Evolutionary conservation across 2,888 invertebrate species (phyloP).

Genomic region (Drosophila austrosaltans): DNA sequence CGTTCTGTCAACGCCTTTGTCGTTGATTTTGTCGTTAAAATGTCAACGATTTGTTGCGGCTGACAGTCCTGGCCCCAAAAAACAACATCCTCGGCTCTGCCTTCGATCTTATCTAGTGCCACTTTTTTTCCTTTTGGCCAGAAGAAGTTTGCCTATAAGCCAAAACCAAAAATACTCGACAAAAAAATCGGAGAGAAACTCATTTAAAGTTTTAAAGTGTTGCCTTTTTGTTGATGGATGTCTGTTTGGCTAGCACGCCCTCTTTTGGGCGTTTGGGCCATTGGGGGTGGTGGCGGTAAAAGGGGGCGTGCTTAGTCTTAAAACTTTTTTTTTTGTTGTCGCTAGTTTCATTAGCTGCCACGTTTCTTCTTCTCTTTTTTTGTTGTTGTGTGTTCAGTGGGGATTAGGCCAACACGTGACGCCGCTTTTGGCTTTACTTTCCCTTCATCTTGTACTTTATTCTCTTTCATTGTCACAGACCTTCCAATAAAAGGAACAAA

Average conservation of each 20-base stretch:
- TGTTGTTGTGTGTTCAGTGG: slow-evolving; percentile 33
- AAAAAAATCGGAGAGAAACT: slow-evolving; percentile 44
- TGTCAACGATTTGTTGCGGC: slow-evolving; percentile 55
- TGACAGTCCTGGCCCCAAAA: slow-evolving; percentile 16
- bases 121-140: slow-evolving; percentile 28
- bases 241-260: slow-evolving; percentile 36
- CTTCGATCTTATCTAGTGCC: slow-evolving; percentile 26
- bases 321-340: slow-evolving; percentile 38
- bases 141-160: slow-evolving; percentile 13
- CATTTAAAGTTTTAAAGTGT: slow-evolving; percentile 78
- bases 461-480: slow-evolving; percentile 3
- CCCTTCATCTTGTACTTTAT: slow-evolving; percentile 3
- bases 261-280: not conserved
- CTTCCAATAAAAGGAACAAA: slow-evolving; percentile 10
- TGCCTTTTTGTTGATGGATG: slow-evolving; percentile 61
- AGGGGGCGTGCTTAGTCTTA: slow-evolving; percentile 16
- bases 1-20: slow-evolving; percentile 22
- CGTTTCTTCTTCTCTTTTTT: slow-evolving; percentile 14
- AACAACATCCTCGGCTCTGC: slow-evolving; percentile 16
- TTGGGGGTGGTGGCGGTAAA: not conserved
- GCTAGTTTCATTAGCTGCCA: slow-evolving; percentile 50
- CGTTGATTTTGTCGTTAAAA: slow-evolving; percentile 55
- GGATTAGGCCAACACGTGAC: slow-evolving; percentile 67
- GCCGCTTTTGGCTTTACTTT: slow-evolving; percentile 37
- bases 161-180: not conserved